These are phyloP conservation scores for Nomada hirtipes DNA, from an alignment of 2,888 invertebrate species.

Conservation along the genomic window DNA sequence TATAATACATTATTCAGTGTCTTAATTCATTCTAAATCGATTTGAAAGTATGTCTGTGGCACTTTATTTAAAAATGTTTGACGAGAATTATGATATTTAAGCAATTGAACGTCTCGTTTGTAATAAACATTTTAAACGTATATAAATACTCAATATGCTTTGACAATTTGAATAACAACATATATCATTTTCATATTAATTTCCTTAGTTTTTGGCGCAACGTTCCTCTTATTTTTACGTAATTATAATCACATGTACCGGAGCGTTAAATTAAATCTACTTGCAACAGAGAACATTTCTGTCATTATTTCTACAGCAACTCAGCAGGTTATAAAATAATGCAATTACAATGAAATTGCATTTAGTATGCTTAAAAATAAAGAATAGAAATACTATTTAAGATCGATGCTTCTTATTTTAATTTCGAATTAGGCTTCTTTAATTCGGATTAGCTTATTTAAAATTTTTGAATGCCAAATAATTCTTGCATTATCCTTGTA, in stretches of 20 bases:
- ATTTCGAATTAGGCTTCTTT: neutral
- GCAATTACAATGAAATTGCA: neutral
- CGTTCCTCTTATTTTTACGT: neutral
- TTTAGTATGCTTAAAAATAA: neutral
- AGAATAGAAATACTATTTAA: neutral
- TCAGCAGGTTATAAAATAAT: neutral
- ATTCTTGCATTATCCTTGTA: neutral
- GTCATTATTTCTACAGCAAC: neutral
- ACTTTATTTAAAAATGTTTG: no score
- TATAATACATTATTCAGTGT: no score
- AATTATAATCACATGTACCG: neutral
- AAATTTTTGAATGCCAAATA: slow-evolving; percentile 9
- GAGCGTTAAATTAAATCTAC: neutral
- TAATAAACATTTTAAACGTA: no score
- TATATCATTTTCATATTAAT: neutral
- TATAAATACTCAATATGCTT: no score
- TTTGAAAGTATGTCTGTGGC: no score
- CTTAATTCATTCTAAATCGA: no score
- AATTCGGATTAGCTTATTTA: neutral
- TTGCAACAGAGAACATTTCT: neutral
- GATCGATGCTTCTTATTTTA: neutral
- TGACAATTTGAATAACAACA: no score
- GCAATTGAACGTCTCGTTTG: no score
- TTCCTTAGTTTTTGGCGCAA: neutral
- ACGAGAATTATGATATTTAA: no score